phyloP scores from a whole-genome alignment of 2,888 invertebrate species.

The Melanophora roralis region DNA sequence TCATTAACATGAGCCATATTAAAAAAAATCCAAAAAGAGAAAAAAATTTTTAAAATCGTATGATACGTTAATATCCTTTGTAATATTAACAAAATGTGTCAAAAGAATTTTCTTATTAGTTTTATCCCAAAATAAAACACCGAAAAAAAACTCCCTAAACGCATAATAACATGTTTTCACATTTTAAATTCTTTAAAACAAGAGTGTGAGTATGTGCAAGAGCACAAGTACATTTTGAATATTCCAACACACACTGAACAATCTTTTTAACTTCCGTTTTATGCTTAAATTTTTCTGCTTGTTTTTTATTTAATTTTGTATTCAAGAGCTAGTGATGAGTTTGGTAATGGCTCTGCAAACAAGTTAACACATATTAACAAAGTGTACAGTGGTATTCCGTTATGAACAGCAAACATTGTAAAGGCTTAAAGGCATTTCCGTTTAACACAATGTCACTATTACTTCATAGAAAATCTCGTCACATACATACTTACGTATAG shows the following conservation, averaged over 20 bases:
- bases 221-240: background rate
- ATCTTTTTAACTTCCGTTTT: slow-evolving; percentile 26
- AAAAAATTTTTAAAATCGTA: background rate
- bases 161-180: slow-evolving; percentile 15
- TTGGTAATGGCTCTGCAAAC: slow-evolving; percentile 50
- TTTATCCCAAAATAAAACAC: slow-evolving; percentile 36
- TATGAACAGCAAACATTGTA: slow-evolving; percentile 40
- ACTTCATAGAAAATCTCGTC: background rate
- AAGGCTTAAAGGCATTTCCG: slow-evolving; percentile 26
- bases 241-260: background rate
- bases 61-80: slow-evolving; percentile 37
- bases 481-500: no score
- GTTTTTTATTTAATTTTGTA: slow-evolving; percentile 10
- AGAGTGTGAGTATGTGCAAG: background rate
- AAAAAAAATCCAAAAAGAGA: slow-evolving; percentile 5
- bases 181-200: background rate
- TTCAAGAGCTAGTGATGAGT: slow-evolving; percentile 47
- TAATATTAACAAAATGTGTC: slow-evolving; percentile 57
- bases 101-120: slow-evolving; percentile 61
- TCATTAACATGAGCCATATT: slow-evolving; percentile 21
- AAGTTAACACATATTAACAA: slow-evolving; percentile 57
- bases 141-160: background rate
- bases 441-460: background rate
- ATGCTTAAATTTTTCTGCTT: background rate
- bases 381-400: slow-evolving; percentile 16